Conservation (phyloP, 1,140 invertebrate species). For the Aleiodes sp. region DNA sequence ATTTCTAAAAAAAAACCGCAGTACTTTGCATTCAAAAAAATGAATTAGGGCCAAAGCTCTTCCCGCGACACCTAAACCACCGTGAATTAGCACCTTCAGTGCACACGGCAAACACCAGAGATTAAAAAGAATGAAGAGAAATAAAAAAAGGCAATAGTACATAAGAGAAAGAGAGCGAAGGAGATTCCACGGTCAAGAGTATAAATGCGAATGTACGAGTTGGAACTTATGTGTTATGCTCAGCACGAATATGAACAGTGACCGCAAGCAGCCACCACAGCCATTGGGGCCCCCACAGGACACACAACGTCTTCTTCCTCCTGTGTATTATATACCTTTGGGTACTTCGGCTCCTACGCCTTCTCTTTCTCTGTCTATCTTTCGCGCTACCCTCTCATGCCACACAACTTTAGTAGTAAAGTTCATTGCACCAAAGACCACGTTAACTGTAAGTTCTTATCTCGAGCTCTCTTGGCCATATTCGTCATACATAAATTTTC, state of each 20-base stretch:
- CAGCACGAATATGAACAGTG: background rate
- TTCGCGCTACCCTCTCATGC: conserved; percentile 13
- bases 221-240: background rate
- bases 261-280: conserved; percentile 45
- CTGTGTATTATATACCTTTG: background rate
- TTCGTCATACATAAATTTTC: conserved; percentile 15
- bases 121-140: too few species aligned
- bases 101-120: too few species aligned
- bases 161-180: too few species aligned
- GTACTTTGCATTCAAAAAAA: too few species aligned
- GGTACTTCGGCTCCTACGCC: conserved; percentile 2
- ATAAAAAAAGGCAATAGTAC: too few species aligned
- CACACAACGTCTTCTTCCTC: background rate
- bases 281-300: conserved; percentile 30
- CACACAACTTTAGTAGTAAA: conserved; percentile 27
- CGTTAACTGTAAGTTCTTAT: conserved; percentile 25
- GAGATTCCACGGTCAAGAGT: background rate
- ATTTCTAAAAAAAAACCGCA: too few species aligned
- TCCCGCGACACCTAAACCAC: too few species aligned
- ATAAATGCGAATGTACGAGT: background rate
- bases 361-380: too few species aligned
- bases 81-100: too few species aligned
- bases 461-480: background rate
- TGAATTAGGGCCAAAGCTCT: too few species aligned
- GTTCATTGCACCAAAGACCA: conserved; percentile 33